These are phyloP conservation scores for Cybosia mesomella DNA, from an alignment of 2,888 invertebrate genomes.

Conservation along the genomic window DNA sequence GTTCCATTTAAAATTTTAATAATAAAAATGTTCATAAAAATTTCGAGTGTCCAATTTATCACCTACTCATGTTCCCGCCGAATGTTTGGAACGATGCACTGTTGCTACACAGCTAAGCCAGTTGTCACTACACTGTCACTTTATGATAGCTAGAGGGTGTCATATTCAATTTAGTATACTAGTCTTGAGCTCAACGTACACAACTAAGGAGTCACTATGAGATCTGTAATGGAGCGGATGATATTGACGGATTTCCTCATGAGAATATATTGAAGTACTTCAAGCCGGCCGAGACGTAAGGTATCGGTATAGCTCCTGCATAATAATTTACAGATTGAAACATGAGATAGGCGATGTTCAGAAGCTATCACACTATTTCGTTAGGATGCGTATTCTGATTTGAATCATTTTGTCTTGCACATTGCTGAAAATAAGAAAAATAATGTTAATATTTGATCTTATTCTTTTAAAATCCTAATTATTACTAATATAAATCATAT, in stretches of 20 bases:
- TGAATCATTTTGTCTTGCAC: slow-evolving; percentile 92
- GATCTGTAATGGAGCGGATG: slow-evolving; percentile 60
- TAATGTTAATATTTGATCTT: background rate
- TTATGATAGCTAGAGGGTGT: slow-evolving; percentile 67
- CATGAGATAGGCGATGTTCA: slow-evolving; percentile 89
- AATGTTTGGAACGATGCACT: slow-evolving; percentile 64
- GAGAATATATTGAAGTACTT: slow-evolving; percentile 80
- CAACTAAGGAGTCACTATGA: slow-evolving; percentile 62
- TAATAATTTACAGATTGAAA: slow-evolving; percentile 89
- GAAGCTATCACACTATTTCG: slow-evolving; percentile 94
- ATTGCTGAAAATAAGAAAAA: slow-evolving; percentile 90
- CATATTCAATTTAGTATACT: slow-evolving; percentile 63
- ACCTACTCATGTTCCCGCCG: slow-evolving; percentile 80
- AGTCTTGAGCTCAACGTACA: slow-evolving; percentile 62
- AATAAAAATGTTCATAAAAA: slow-evolving; percentile 72
- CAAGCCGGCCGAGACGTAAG: slow-evolving; percentile 78
- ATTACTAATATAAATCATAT: background rate
- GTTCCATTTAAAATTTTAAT: slow-evolving; percentile 63
- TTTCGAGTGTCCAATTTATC: slow-evolving; percentile 75
- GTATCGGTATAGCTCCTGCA: slow-evolving; percentile 81
- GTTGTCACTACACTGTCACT: slow-evolving; percentile 67
- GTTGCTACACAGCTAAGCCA: slow-evolving; percentile 49
- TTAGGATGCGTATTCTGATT: slow-evolving; percentile 94
- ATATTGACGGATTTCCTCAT: slow-evolving; percentile 64
- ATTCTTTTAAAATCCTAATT: background rate